A percentile compares a stretch with the other conserved stretches of the same genome.
These are phyloP conservation scores for Plecturocebus donacophilus DNA, from an alignment of 2,113 vertebrate genomes.

Conservation along the genomic window DNA sequence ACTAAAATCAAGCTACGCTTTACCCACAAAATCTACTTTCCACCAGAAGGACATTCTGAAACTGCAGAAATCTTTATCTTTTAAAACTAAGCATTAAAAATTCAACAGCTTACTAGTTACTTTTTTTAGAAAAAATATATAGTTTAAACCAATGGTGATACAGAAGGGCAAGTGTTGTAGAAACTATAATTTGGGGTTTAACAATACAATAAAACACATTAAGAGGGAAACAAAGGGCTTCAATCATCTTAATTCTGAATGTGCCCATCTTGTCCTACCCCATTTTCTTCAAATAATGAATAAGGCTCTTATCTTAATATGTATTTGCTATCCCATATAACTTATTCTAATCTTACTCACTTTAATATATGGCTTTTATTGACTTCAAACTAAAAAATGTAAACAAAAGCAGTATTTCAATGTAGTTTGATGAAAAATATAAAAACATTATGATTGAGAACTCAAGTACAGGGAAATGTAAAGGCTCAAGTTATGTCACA, in stretches of 20 bases:
- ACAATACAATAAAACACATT: background rate
- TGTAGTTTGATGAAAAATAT: constrained; percentile 36
- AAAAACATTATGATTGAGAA: constrained; percentile 68
- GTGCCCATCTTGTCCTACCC: background rate
- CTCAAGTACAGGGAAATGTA: constrained; percentile 41
- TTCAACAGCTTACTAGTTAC: constrained; percentile 38
- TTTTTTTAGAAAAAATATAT: background rate
- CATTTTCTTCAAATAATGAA: constrained; percentile 11
- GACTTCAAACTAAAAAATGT: constrained; percentile 37
- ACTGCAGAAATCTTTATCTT: background rate
- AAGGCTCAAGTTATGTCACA: constrained; percentile 47
- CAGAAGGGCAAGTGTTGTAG: background rate
- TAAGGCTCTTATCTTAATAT: constrained; percentile 32
- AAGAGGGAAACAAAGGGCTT: constrained; percentile 28
- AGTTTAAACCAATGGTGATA: constrained; percentile 28
- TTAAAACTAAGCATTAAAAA: constrained; percentile 50
- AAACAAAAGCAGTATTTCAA: constrained; percentile 54
- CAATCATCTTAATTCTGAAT: constrained; percentile 6
- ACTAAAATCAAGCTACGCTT: constrained; percentile 32
- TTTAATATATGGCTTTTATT: constrained; percentile 40
- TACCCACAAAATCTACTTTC: constrained; percentile 27
- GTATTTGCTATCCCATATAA: background rate
- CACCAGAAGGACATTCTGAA: constrained; percentile 16
- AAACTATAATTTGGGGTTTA: constrained; percentile 44
- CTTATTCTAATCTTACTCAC: constrained; percentile 27